Evolutionary conservation across 2,888 invertebrate species (phyloP).

Genomic region (Acronicta alni): DNA sequence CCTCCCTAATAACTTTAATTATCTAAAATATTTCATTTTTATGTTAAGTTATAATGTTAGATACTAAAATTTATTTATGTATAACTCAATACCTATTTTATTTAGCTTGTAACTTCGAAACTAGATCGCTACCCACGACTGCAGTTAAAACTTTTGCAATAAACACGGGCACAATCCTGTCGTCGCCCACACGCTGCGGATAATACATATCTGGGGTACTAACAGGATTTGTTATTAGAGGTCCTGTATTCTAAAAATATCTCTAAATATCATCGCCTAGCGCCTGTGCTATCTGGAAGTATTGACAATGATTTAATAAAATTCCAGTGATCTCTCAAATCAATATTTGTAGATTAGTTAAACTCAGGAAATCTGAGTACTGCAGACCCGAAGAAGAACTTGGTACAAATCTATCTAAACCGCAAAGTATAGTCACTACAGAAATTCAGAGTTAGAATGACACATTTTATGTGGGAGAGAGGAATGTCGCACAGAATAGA

Average conservation of each 20-base stretch:
- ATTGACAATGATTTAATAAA: background rate
- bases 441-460: slow-evolving; percentile 26
- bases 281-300: background rate
- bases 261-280: background rate
- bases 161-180: slow-evolving; percentile 52
- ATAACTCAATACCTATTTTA: slow-evolving; percentile 16
- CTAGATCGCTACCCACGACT: slow-evolving; percentile 49
- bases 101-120: slow-evolving; percentile 25
- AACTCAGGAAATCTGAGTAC: too few species aligned
- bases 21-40: too few species aligned
- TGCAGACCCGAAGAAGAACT: too few species aligned
- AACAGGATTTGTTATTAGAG: slow-evolving; percentile 17
- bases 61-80: background rate
- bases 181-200: slow-evolving; percentile 52
- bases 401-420: slow-evolving; percentile 8
- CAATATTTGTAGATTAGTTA: too few species aligned
- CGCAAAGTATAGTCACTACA: slow-evolving; percentile 9
- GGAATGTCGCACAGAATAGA: slow-evolving; percentile 45
- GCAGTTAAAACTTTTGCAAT: slow-evolving; percentile 60
- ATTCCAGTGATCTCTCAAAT: too few species aligned
- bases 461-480: slow-evolving; percentile 59
- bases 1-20: too few species aligned
- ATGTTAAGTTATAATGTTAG: too few species aligned
- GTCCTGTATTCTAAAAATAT: slow-evolving; percentile 2
- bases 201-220: slow-evolving; percentile 15